Evolutionary conservation across 2,113 vertebrate species (phyloP), one percentile per base, ranked within the genome.

Genomic region (Myrmecophaga tridactyla): DNA sequence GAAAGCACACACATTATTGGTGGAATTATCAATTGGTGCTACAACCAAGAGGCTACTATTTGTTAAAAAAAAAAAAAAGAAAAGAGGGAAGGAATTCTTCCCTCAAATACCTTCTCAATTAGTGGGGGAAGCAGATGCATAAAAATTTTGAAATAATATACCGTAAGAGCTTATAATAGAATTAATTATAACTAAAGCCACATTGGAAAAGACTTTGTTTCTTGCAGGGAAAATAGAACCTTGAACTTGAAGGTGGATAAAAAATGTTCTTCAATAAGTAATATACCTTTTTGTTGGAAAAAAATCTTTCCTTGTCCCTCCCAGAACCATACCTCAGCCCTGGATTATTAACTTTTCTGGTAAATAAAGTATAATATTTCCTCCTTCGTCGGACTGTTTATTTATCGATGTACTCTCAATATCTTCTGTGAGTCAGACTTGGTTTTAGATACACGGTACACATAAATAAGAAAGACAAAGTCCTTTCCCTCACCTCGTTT

Each of bases 141-240:
- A 39, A 34, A 83, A 94, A 83, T 89, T 56, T 83, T 17, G 41
- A 89, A 96, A 72, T 90, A 17, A 84, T 48, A 84, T 48, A 46
- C 25, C 29, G 1, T 75, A 36, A 70, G 4, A 75, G 29, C 93
- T 75, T 91, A 48, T 15, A 83, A 72, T 29, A 43, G 27, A 92
- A 90, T 86, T 83, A 67, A 76, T 25, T 53, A 36, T 51, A 53
- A 76, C 12, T 34, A n/a, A 9, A 90, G 25, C 13, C 62, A 88
- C 39, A 70, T n/a, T 69, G 70, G 36, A 92, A 87, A 76, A 20
- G 29, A 76, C 21, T 18, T 84, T 89, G 25, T 77, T 73, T n/a
- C n/a, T 82, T 23, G 88, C 23, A 53, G 53, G 51, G 17, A 43
- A 80, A 92, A 65, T 83, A 70, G 39, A 88, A 88, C n/a, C 7